A percentile compares a stretch with the other conserved stretches of the same genome.
phyloP scores from a whole-genome alignment of 2,113 vertebrate genomes.

The Mastomys natalensis region DNA sequence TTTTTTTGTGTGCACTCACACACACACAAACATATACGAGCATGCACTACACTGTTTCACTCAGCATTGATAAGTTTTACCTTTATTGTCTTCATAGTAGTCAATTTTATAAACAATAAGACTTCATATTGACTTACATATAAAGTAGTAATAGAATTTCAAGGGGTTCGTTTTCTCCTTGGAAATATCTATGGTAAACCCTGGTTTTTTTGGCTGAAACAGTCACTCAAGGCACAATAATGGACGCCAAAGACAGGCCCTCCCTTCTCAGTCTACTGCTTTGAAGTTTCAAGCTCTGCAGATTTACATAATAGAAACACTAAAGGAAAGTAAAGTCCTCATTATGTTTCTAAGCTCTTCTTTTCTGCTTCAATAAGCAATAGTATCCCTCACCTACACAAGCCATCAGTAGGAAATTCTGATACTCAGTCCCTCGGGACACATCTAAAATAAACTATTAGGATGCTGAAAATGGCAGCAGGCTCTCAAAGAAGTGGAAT shows the following conservation, averaged over 20 bases:
- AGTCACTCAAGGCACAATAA: neutral
- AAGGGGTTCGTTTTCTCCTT: neutral
- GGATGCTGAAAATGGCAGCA: neutral
- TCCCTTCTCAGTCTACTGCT: neutral
- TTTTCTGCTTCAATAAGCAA: constrained; percentile 65
- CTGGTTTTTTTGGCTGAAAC: neutral
- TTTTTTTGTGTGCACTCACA: too few relatives aligned
- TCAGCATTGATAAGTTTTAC: neutral
- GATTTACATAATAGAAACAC: constrained; percentile 68
- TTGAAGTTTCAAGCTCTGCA: constrained; percentile 42
- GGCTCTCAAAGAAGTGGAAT: constrained; percentile 18
- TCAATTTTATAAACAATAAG: neutral
- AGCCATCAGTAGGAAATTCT: constrained; percentile 59
- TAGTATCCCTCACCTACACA: constrained; percentile 58
- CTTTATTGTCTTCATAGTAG: neutral
- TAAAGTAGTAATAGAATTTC: neutral
- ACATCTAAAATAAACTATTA: constrained; percentile 71
- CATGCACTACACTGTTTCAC: neutral
- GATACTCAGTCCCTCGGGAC: constrained; percentile 38
- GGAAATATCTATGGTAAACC: neutral
- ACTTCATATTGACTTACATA: neutral
- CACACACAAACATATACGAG: neutral
- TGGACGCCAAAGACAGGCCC: neutral
- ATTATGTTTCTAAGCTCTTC: constrained; percentile 48
- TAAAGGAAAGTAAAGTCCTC: constrained; percentile 11